Conservation (phyloP, 2,888 invertebrate genomes). For the Pseudococcus longispinus region DNA sequence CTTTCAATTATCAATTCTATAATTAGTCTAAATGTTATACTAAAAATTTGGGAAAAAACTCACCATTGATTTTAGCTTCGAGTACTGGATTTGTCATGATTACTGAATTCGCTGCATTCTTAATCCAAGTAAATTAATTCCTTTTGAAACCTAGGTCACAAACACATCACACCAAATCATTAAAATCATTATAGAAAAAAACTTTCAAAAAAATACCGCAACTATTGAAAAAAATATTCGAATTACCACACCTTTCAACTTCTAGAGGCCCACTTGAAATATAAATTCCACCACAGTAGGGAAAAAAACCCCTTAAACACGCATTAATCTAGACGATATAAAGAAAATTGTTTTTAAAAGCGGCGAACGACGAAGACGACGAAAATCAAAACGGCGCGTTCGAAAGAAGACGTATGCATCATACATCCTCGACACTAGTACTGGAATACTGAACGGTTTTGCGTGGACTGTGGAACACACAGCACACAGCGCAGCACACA, state of each 20-base stretch:
- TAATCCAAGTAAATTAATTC: not conserved
- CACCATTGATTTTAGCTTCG: constrained; percentile 20
- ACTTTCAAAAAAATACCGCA: not conserved
- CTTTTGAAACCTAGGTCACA: constrained; percentile 21
- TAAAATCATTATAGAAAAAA: not conserved
- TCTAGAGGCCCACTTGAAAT: not conserved
- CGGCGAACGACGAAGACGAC: not conserved
- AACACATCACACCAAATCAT: not conserved
- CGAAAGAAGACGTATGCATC: not conserved
- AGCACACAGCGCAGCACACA: not conserved
- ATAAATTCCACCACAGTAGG: not conserved
- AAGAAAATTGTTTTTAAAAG: not conserved
- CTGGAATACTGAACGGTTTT: not conserved
- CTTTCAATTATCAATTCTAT: not conserved
- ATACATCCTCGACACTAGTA: not conserved
- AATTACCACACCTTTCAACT: not conserved
- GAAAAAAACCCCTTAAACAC: constrained; percentile 27
- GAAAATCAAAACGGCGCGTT: not conserved
- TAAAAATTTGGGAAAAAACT: not conserved
- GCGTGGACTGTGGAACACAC: constrained; percentile 34
- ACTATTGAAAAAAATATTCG: not conserved
- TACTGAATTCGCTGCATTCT: not conserved
- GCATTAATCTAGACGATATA: not conserved
- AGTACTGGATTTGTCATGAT: constrained; percentile 25
- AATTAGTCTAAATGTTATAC: not conserved